These are phyloP conservation scores for Eristalis intricaria DNA, from an alignment of 2,888 invertebrate genomes.

Conservation along the genomic window DNA sequence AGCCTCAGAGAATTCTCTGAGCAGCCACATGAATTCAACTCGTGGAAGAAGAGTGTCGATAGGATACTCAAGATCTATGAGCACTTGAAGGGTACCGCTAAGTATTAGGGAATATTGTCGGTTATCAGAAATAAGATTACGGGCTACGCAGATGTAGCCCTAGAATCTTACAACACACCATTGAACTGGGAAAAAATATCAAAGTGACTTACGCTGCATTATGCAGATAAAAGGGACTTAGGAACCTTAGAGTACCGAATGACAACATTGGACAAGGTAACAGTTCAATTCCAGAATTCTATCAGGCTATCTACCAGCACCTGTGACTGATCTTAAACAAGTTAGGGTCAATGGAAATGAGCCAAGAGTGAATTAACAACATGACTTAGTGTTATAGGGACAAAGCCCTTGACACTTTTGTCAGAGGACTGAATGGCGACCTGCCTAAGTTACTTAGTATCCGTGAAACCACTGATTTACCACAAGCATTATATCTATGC, in stretches of 20 bases:
- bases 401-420: constrained; percentile 7
- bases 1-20: constrained; percentile 7
- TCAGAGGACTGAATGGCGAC: constrained; percentile 6
- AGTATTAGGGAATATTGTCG: background rate
- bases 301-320: constrained; percentile 21
- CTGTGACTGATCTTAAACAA: constrained; percentile 20
- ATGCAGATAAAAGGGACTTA: background rate
- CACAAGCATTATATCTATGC: constrained; percentile 13
- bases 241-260: background rate
- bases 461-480: too few species aligned
- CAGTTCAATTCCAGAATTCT: background rate
- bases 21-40: constrained; percentile 16
- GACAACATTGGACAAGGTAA: background rate
- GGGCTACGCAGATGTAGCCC: too few species aligned
- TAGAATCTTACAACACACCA: too few species aligned
- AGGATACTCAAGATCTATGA: constrained; percentile 9
- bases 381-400: constrained; percentile 23
- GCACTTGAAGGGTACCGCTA: background rate
- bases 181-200: too few species aligned
- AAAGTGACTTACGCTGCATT: too few species aligned
- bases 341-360: constrained; percentile 34
- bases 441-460: background rate
- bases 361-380: too few species aligned
- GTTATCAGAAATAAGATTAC: background rate
- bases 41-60: constrained; percentile 15